Conservation (phyloP, 2,797 vertebrate genomes). For the Hemibagrus guttatus region DNA sequence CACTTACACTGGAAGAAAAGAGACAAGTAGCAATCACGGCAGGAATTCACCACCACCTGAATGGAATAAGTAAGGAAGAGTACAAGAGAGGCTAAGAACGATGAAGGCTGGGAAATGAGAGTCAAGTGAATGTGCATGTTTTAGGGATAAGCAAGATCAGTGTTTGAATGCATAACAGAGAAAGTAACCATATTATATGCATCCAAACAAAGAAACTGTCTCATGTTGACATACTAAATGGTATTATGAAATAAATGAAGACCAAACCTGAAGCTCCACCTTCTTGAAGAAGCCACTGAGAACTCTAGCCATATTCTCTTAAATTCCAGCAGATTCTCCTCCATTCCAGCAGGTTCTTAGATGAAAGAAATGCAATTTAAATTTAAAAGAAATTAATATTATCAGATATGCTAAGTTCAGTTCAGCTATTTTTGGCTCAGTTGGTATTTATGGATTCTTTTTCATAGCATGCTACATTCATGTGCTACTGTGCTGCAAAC, state of each 20-base stretch:
- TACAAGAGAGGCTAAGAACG: neutral
- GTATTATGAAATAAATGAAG: neutral
- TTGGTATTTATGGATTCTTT: neutral
- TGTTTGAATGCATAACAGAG: neutral
- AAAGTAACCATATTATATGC: neutral
- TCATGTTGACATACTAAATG: neutral
- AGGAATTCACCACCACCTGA: constrained; percentile 36
- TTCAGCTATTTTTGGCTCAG: neutral
- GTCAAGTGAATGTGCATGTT: neutral
- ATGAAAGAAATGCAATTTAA: too few relatives aligned
- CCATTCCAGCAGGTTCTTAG: neutral
- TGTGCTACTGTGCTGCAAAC: neutral
- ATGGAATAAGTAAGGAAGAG: neutral
- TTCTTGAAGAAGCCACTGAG: neutral
- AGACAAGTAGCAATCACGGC: constrained; percentile 15
- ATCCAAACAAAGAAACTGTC: neutral
- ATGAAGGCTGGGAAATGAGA: neutral
- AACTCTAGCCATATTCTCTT: neutral
- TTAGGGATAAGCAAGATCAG: neutral
- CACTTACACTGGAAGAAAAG: neutral
- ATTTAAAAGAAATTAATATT: neutral
- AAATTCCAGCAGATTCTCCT: too few relatives aligned
- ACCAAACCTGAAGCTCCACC: constrained; percentile 28
- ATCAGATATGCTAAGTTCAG: neutral
- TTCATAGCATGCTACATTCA: neutral